Evolutionary conservation across 2,113 vertebrate species (phyloP).

Genomic region (Antidorcas marsupialis): DNA sequence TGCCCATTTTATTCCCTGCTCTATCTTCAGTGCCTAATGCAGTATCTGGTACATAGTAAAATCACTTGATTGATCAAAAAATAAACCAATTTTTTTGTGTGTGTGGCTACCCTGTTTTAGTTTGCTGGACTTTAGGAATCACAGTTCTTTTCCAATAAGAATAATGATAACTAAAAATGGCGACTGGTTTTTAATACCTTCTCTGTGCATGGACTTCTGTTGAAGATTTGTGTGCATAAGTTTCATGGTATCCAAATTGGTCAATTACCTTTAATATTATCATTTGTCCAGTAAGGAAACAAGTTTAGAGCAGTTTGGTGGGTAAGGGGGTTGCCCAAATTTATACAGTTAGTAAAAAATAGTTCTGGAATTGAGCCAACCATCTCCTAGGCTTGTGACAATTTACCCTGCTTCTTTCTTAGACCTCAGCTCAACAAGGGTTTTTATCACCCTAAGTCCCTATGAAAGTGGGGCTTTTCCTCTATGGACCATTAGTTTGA

Average conservation of each 20-base stretch:
- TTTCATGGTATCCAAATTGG: neutral
- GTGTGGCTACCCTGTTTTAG: neutral
- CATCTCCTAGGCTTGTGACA: neutral
- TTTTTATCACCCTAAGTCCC: neutral
- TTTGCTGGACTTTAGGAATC: neutral
- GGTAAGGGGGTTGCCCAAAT: neutral
- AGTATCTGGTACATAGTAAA: neutral
- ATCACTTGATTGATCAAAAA: neutral
- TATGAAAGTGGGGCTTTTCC: neutral
- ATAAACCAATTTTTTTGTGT: neutral
- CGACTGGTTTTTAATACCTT: neutral
- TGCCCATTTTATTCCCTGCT: neutral
- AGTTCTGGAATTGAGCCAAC: neutral
- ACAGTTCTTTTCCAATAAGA: neutral
- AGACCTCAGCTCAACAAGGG: neutral
- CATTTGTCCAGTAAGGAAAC: neutral
- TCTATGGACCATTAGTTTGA: neutral
- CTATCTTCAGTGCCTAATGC: neutral
- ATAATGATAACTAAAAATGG: neutral
- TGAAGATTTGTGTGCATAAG: neutral
- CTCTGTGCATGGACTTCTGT: neutral
- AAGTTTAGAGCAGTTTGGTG: neutral
- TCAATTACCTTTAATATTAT: neutral
- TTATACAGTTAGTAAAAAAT: neutral
- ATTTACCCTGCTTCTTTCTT: neutral